These are phyloP conservation scores for Zosterops hypoxanthus DNA, from an alignment of 2,113 vertebrate genomes.

Conservation along the genomic window DNA sequence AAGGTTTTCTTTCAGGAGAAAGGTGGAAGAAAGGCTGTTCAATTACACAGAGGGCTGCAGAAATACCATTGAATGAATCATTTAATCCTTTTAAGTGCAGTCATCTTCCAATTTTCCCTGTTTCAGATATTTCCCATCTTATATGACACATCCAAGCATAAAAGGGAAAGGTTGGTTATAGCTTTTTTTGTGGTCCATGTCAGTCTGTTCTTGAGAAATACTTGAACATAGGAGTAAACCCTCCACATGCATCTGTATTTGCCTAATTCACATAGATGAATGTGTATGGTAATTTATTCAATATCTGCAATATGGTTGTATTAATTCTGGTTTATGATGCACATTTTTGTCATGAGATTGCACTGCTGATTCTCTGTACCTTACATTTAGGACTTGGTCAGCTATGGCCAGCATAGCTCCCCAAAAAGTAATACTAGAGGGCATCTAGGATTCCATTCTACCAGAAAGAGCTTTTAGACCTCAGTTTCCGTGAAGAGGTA, in stretches of 20 bases:
- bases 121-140: not conserved
- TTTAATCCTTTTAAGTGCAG: conserved; percentile 42
- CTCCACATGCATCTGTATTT: fast-evolving
- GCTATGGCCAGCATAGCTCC: not conserved
- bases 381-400: not conserved
- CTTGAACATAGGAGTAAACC: not conserved
- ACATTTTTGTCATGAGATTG: fast-evolving
- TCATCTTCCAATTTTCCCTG: not conserved
- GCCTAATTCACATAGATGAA: not conserved
- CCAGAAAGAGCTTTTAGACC: not conserved
- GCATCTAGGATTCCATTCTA: not conserved
- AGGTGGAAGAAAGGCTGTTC: conserved; percentile 29
- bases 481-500: not conserved
- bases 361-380: not conserved
- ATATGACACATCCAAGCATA: not conserved
- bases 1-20: not conserved
- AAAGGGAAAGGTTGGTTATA: not conserved
- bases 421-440: not conserved
- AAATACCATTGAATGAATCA: conserved; percentile 41
- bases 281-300: not conserved
- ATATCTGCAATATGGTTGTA: too few species aligned
- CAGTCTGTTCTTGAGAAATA: not conserved
- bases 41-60: conserved; percentile 38
- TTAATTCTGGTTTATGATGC: not conserved
- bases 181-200: not conserved